Base-by-base conservation (phyloP, 2,113 vertebrate genomes). In the Gnathonemus longibarbis region DNA sequence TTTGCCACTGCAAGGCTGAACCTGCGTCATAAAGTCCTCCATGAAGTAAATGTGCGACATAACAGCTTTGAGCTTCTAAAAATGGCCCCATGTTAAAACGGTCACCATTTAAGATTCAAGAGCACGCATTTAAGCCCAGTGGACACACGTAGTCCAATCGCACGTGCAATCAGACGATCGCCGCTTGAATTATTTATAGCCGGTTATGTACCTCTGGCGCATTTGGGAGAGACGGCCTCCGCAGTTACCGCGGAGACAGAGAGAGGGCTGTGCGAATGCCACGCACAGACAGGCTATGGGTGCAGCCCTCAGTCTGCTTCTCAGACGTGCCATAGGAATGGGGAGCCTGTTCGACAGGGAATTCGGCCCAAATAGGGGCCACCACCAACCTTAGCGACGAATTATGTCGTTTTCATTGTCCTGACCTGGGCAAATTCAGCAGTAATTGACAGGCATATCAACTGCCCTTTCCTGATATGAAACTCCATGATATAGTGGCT, bases 181-280 rank as follows among this genome's bases (percentile, higher is more conserved):
- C 56, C 39, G 19, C 8, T 58, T 62, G 87, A 88, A 88, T 88
- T 88, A 45, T 88, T 45, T 66, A 88, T 62, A 10, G 35, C 53
- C 5, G 35, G 19, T 45, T 88, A 53, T 35, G 31, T 45, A 66
- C 56, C 31, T 2, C 31, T 31, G 53, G 27, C 3, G 3, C 24
- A 56, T 19, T 45, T 13, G 17, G 31, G 50, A 88, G 86, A 35
- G 52, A 10, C 31, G 17, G 52, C 19, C 39, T 45, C 5, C 19
- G 35, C 87, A 8, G 74, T 70, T 42, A 24, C 42, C 9, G 42
- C 9, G 42, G 52, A 58, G 7, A 19, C 56, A 35, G 19, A 17
- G 46, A 86, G 24, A 24, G 17, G 31, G 50, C 86, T 17, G n/a
- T 35, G 13, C 0, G 27, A 58, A 21, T 17, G 35, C 31, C 31